These are phyloP conservation scores for Lethenteron reissneri DNA, from an alignment of 2,113 vertebrate genomes.

Conservation along the genomic window DNA sequence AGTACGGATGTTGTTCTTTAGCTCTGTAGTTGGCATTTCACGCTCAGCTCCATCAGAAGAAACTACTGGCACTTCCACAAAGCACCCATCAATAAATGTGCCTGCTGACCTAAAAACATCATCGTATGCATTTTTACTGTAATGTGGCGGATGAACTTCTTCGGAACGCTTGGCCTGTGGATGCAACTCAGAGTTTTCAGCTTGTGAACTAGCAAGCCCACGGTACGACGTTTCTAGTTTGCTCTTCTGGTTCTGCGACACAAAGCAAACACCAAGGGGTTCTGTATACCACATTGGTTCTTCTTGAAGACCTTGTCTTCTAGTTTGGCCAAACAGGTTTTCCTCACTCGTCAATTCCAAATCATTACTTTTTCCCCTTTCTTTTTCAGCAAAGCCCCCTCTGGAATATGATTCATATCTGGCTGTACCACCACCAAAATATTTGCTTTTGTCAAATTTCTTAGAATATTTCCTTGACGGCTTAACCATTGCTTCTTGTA, in stretches of 20 bases:
- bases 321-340: background rate
- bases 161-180: background rate
- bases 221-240: constrained; percentile 92
- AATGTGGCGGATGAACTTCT: background rate
- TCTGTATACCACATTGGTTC: constrained; percentile 97
- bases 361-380: background rate
- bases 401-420: constrained; percentile 1
- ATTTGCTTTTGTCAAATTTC: constrained; percentile 32
- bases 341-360: background rate
- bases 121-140: constrained; percentile 31
- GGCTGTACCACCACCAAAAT: background rate
- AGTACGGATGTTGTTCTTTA: background rate
- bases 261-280: constrained; percentile 76
- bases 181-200: no score
- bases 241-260: constrained; percentile 64
- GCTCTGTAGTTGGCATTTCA: constrained; percentile 14
- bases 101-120: constrained; percentile 37
- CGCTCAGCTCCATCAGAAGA: constrained; percentile 51
- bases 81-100: constrained; percentile 87
- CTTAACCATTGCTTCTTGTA: constrained; percentile 47
- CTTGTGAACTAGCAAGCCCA: constrained; percentile 10
- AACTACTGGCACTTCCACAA: constrained; percentile 78
- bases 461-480: constrained; percentile 37
- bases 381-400: background rate
- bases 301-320: constrained; percentile 29